phyloP scores from a whole-genome alignment of 2,113 vertebrate species.

The Girardinichthys multiradiatus region DNA sequence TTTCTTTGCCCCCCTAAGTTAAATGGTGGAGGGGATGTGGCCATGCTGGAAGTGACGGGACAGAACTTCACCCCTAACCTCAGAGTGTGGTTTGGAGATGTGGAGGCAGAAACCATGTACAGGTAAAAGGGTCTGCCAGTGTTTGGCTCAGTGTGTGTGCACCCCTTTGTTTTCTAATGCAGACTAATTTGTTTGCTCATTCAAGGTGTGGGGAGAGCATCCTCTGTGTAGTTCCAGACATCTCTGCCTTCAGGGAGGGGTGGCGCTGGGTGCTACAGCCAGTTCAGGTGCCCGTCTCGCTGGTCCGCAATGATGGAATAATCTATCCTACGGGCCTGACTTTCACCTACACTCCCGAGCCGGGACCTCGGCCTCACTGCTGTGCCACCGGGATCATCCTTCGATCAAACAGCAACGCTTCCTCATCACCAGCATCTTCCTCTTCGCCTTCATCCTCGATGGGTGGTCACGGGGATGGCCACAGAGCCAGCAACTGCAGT shows the following conservation, averaged over 20 bases:
- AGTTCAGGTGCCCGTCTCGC: conserved; percentile 95
- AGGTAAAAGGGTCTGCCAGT: conserved; percentile 74
- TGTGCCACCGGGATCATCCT: conserved; percentile 93
- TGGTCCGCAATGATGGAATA: conserved; percentile 95
- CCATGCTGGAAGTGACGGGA: conserved; percentile 97
- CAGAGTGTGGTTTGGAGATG: conserved; percentile 97
- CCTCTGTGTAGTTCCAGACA: conserved; percentile 96
- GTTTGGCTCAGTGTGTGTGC: neutral
- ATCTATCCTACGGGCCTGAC: conserved; percentile 98
- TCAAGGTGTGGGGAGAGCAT: conserved; percentile 94
- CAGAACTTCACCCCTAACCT: conserved; percentile 98
- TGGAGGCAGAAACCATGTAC: conserved; percentile 99
- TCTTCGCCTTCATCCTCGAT: conserved; percentile 77
- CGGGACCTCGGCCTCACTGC: conserved; percentile 94
- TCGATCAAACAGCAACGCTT: conserved; percentile 86
- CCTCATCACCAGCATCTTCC: conserved; percentile 85
- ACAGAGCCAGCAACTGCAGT: conserved; percentile 82
- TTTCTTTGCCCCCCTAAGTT: conserved; percentile 75
- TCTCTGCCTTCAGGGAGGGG: conserved; percentile 96
- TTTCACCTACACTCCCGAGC: conserved; percentile 97
- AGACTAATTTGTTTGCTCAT: neutral
- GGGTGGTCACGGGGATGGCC: conserved; percentile 84
- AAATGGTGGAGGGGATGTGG: conserved; percentile 96
- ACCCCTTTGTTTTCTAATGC: neutral
- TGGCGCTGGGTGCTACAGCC: conserved; percentile 98